Base-by-base conservation (phyloP, 2,797 vertebrate species). In the Bovichtus diacanthus region DNA sequence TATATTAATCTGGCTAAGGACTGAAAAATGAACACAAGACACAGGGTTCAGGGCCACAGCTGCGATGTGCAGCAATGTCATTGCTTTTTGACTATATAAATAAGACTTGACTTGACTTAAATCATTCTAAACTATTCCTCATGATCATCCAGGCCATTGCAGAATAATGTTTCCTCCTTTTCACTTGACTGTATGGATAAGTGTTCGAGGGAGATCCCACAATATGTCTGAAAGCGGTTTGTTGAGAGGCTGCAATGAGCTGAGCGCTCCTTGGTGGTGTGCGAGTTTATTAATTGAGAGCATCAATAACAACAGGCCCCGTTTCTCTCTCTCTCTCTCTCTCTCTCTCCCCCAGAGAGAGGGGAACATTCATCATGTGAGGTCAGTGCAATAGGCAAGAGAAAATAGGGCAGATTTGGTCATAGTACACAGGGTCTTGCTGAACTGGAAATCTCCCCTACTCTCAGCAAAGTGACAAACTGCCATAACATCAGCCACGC, bases 271-370 rank as follows among this genome's bases (percentile, higher is more conserved):
- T 74, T 11, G 31, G 85, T 79, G 76, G 73, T 83, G 86, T 91
- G 82, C 77, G 66, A 65, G 72, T 76, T 90, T 94, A 93, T 94
- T 95, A 93, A 94, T 94, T 94, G 94, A 93, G 87, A 81, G 88
- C 94, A 94, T 95, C 94, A 95, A 94, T 94, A 94, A 94, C 91
- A 89, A 88, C 85, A 87, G 85, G 73, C 77, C 76, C 69, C 84
- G 82, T 89, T 80, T 88, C 85, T 68, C 38, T 21, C 23, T 27
- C 81, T 85, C 84, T 53, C 27, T 85, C 27, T 88, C 85, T 68
- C 38, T 21, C 23, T 27, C 81, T 85, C 84, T 53, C 27, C n/a
- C n/a, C n/a, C n/a, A n/a, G n/a, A n/a, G n/a, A n/a, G 84, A 90
- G 91, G 77, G 90, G 70, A 82, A 75, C 86, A 93, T 95, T 94